Percentiles rank a stretch among this genome's conserved stretches.
phyloP scores from a whole-genome alignment of 2,113 vertebrate species.

The Alosa alosa region DNA sequence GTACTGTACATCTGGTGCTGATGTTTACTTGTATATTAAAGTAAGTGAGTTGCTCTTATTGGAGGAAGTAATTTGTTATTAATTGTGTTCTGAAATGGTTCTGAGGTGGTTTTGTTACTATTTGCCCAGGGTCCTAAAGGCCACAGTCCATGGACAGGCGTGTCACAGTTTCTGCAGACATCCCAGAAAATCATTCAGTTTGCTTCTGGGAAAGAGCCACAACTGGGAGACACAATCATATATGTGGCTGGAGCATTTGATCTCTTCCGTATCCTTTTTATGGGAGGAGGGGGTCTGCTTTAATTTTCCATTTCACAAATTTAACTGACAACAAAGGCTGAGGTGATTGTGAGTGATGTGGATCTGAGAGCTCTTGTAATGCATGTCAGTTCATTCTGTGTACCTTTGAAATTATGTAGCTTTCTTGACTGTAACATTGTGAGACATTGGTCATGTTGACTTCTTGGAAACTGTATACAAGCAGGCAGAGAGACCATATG shows the following conservation, averaged over 20 bases:
- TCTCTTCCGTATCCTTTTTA: conserved; percentile 91
- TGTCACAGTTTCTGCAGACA: conserved; percentile 96
- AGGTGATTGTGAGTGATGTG: not conserved
- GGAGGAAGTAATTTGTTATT: too few species aligned
- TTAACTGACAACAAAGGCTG: too few species aligned
- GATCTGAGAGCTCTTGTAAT: not conserved
- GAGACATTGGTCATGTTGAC: conserved; percentile 92
- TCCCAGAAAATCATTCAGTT: conserved; percentile 99
- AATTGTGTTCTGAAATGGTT: not conserved
- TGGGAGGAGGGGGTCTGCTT: not conserved
- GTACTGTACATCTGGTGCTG: too few species aligned
- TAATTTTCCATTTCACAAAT: too few species aligned
- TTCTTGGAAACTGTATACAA: conserved; percentile 86
- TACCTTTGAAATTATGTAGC: not conserved
- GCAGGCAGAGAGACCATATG: conserved; percentile 80
- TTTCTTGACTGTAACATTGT: conserved; percentile 63
- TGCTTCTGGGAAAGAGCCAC: conserved; percentile 91
- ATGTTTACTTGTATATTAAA: too few species aligned
- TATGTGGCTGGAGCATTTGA: conserved; percentile 96
- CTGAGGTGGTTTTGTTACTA: not conserved
- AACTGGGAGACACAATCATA: conserved; percentile 90
- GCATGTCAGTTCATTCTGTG: not conserved
- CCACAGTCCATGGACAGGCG: conserved; percentile 91
- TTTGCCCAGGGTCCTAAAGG: conserved; percentile 81
- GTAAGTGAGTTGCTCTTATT: not conserved